These are phyloP conservation scores for Plectropomus leopardus DNA, from an alignment of 2,113 vertebrate genomes.

Conservation along the genomic window DNA sequence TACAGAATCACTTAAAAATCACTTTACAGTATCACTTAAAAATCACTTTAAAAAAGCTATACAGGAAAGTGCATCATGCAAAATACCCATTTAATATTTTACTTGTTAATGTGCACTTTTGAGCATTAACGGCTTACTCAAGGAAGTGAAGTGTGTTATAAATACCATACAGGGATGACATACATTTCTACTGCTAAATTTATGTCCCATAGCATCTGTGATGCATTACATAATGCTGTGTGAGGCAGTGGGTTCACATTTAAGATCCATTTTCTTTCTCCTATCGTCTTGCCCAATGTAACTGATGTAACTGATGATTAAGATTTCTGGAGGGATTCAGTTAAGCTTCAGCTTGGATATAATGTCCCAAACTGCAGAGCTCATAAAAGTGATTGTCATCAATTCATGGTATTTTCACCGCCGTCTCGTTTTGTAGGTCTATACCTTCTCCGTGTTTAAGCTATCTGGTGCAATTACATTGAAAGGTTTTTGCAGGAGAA, in stretches of 20 bases:
- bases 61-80: neutral
- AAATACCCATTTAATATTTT: neutral
- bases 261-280: neutral
- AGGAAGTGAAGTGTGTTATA: neutral
- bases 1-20: neutral
- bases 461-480: conserved; percentile 66
- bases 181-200: neutral
- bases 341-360: neutral
- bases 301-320: neutral
- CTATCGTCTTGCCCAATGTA: neutral
- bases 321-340: neutral
- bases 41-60: neutral
- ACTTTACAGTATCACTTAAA: neutral
- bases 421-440: conserved; percentile 15
- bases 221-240: conserved; percentile 22
- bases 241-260: neutral
- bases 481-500: conserved; percentile 71
- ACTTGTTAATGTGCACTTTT: neutral
- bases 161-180: neutral
- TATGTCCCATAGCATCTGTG: neutral
- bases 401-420: neutral
- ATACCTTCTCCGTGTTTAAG: conserved; percentile 48
- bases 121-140: conserved; percentile 19
- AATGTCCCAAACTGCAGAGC: neutral
- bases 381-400: neutral